phyloP scores from a whole-genome alignment of 1,140 invertebrate genomes.

The Rhopalosiphum maidis region DNA sequence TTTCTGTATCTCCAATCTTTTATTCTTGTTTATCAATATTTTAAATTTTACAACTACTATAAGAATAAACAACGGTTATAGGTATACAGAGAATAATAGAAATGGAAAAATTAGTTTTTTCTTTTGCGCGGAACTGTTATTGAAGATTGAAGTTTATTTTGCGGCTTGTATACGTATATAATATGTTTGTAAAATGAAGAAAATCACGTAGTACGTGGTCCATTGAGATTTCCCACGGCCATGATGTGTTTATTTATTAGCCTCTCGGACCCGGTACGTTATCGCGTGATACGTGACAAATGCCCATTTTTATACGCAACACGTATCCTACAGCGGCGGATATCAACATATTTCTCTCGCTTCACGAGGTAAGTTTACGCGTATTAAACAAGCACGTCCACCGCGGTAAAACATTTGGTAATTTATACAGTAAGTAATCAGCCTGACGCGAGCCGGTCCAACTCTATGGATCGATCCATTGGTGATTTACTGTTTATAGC shows the following conservation, averaged over 20 bases:
- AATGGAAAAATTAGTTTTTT: not conserved
- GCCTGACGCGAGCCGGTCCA: not conserved
- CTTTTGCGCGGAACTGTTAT: not conserved
- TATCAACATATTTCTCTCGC: not conserved
- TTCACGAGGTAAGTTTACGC: not conserved
- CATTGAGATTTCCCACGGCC: slow-evolving; percentile 51
- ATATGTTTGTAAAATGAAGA: not conserved
- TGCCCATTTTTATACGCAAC: slow-evolving; percentile 14
- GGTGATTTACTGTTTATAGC: not conserved
- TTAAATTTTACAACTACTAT: not conserved
- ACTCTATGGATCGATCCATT: not conserved
- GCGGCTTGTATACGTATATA: not conserved
- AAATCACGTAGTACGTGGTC: slow-evolving; percentile 29
- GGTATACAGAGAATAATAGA: not conserved
- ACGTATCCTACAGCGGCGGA: not conserved
- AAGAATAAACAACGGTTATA: not conserved
- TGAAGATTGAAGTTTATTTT: slow-evolving; percentile 3
- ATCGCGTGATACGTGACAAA: slow-evolving; percentile 48
- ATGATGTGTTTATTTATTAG: slow-evolving; percentile 45
- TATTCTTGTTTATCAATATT: not conserved
- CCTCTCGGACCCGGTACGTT: slow-evolving; percentile 36
- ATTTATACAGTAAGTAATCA: not conserved
- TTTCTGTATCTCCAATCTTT: not conserved
- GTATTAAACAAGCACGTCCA: slow-evolving; percentile 6
- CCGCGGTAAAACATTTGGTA: not conserved